Evolutionary conservation across 1,140 invertebrate species (phyloP).

Genomic region (Belonocnema kinseyi): DNA sequence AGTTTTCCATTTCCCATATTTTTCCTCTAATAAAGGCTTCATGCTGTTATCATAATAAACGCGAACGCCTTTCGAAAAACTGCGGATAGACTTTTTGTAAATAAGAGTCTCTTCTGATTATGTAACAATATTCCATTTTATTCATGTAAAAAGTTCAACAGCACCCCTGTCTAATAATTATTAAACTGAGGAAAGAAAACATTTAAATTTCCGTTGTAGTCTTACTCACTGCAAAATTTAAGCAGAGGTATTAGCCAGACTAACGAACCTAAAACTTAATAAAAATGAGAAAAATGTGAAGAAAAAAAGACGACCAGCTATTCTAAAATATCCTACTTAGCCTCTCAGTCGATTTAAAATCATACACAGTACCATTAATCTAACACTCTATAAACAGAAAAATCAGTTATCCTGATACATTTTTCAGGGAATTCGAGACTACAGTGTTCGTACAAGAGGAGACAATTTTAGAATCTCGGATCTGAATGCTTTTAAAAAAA

Average conservation of each 20-base stretch:
- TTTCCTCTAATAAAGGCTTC: too few relatives aligned
- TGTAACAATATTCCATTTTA: conserved; percentile 58
- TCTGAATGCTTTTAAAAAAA: neutral
- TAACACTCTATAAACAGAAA: neutral
- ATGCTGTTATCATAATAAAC: too few relatives aligned
- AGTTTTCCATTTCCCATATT: too few relatives aligned
- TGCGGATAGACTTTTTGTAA: conserved; percentile 10
- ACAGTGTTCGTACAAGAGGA: neutral
- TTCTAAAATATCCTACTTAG: conserved; percentile 3
- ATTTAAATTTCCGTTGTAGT: conserved; percentile 43
- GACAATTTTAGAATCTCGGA: conserved; percentile 33
- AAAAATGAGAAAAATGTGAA: conserved; percentile 38
- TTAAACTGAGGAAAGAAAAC: conserved; percentile 49
- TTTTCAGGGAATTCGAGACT: neutral
- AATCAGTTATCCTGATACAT: neutral
- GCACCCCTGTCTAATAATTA: conserved; percentile 54
- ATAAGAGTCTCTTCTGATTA: conserved; percentile 14
- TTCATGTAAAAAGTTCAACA: conserved; percentile 65
- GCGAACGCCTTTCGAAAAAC: neutral
- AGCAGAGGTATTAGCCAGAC: conserved; percentile 36
- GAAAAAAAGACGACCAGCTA: conserved; percentile 22
- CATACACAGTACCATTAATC: conserved; percentile 21
- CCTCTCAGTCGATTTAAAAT: conserved; percentile 10
- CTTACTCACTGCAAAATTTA: conserved; percentile 36
- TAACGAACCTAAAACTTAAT: conserved; percentile 42